A percentile compares a stretch with the other conserved stretches of the same genome.
phyloP scores from a whole-genome alignment of 2,888 invertebrate species.

The Priocnemis perturbator region DNA sequence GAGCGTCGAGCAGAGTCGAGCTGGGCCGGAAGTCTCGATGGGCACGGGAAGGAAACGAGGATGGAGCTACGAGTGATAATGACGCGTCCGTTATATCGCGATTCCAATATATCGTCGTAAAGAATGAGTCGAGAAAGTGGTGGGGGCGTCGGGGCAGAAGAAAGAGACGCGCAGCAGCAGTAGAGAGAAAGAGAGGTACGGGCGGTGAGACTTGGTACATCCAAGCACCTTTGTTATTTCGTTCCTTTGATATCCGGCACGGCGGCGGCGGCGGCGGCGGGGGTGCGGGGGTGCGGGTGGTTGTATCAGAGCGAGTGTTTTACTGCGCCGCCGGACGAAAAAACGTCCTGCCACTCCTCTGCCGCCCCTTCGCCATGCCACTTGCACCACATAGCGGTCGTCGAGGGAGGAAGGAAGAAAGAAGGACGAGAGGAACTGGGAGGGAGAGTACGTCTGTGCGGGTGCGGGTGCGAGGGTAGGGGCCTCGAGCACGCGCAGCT shows the following conservation, averaged over 20 bases:
- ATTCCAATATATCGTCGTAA: slow-evolving; percentile 47
- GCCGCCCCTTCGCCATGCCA: slow-evolving; percentile 16
- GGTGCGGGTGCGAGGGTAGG: slow-evolving; percentile 15
- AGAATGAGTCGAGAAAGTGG: slow-evolving; percentile 18
- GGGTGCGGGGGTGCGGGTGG: slow-evolving; percentile 1
- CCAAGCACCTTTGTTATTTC: slow-evolving; percentile 58
- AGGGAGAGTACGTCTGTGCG: not conserved
- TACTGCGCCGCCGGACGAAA: slow-evolving; percentile 24
- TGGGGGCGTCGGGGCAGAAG: not conserved
- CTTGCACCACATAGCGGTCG: slow-evolving; percentile 10
- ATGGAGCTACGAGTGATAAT: slow-evolving; percentile 47
- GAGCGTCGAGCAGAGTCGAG: slow-evolving; percentile 4
- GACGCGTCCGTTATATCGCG: slow-evolving; percentile 50
- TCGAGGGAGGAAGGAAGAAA: slow-evolving; percentile 17
- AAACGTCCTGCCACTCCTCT: slow-evolving; percentile 29
- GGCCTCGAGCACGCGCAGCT: slow-evolving; percentile 46
- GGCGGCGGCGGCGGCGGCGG: slow-evolving; percentile 10
- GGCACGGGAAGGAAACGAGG: slow-evolving; percentile 36
- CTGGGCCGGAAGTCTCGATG: slow-evolving; percentile 20
- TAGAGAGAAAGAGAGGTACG: slow-evolving; percentile 24
- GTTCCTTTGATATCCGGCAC: slow-evolving; percentile 56
- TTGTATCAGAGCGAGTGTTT: slow-evolving; percentile 28
- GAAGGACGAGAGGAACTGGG: not conserved
- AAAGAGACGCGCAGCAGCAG: slow-evolving; percentile 15
- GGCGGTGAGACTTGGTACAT: slow-evolving; percentile 11